These are phyloP conservation scores for Agrochola litura DNA, from an alignment of 2,888 invertebrate species.

Conservation along the genomic window DNA sequence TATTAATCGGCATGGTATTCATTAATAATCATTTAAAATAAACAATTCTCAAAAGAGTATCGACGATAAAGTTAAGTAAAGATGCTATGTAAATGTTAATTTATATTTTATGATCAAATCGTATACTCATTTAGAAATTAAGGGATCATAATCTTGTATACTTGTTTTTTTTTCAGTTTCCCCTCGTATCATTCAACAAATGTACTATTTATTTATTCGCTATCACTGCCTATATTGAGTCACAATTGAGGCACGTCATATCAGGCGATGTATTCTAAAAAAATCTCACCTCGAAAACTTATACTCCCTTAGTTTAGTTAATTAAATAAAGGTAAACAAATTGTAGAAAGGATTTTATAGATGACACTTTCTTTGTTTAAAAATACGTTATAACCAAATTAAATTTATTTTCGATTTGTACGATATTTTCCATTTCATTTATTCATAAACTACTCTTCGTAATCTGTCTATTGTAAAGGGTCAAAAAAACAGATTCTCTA, in stretches of 20 bases:
- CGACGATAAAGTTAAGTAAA: conserved; percentile 62
- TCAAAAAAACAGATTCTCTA: no score
- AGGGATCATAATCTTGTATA: conserved; percentile 64
- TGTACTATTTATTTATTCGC: conserved; percentile 60
- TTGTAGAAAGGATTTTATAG: no score
- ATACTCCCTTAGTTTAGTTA: no score
- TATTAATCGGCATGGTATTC: conserved; percentile 70
- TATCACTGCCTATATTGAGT: conserved; percentile 60
- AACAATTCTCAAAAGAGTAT: conserved; percentile 66
- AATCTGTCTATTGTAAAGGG: no score
- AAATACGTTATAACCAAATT: no score
- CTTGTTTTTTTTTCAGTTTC: conserved; percentile 25
- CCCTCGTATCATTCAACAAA: conserved; percentile 43
- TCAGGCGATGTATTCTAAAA: background rate
- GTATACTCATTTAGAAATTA: conserved; percentile 85
- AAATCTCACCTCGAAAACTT: background rate
- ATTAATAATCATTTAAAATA: conserved; percentile 53
- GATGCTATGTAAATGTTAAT: conserved; percentile 67
- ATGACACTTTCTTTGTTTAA: no score
- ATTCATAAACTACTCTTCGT: no score
- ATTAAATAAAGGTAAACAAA: no score
- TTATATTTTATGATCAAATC: conserved; percentile 83
- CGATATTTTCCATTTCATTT: no score
- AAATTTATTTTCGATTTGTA: no score
- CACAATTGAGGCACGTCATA: conserved; percentile 20